phyloP scores from a whole-genome alignment of 2,888 invertebrate genomes.

The Clepsis dumicolana region DNA sequence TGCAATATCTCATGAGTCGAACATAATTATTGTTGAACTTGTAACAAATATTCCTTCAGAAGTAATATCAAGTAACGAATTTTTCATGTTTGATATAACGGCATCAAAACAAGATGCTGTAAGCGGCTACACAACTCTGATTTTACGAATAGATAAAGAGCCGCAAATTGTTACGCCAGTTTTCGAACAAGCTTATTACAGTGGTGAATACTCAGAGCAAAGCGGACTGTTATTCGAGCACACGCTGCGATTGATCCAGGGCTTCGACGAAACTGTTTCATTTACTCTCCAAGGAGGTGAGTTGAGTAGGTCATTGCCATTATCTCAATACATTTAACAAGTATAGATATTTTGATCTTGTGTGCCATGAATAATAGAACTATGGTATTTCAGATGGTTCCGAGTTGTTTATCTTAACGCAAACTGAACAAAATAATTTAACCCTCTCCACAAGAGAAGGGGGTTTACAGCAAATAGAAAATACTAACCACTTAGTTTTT shows the following conservation, averaged over 20 bases:
- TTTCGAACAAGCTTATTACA: conserved; percentile 53
- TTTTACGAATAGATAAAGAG: conserved; percentile 47
- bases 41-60: conserved; percentile 21
- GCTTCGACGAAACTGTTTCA: conserved; percentile 52
- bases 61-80: conserved; percentile 26
- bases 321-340: conserved; percentile 17
- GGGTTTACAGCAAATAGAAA: conserved; percentile 40
- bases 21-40: conserved; percentile 20
- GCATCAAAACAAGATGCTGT: conserved; percentile 46
- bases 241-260: conserved; percentile 52
- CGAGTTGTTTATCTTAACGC: conserved; percentile 48
- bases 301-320: conserved; percentile 47
- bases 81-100: conserved; percentile 47
- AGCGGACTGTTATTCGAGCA: conserved; percentile 51
- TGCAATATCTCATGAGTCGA: conserved; percentile 5
- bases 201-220: conserved; percentile 52
- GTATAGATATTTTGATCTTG: conserved; percentile 6
- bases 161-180: conserved; percentile 44
- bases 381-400: conserved; percentile 50
- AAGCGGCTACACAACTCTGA: conserved; percentile 46
- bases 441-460: conserved; percentile 40
- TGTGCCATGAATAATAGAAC: conserved; percentile 14
- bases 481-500: conserved; percentile 50
- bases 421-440: conserved; percentile 45
- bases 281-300: conserved; percentile 57